phyloP scores from a whole-genome alignment of 2,113 vertebrate species.

The Psilopsiagon aymara region DNA sequence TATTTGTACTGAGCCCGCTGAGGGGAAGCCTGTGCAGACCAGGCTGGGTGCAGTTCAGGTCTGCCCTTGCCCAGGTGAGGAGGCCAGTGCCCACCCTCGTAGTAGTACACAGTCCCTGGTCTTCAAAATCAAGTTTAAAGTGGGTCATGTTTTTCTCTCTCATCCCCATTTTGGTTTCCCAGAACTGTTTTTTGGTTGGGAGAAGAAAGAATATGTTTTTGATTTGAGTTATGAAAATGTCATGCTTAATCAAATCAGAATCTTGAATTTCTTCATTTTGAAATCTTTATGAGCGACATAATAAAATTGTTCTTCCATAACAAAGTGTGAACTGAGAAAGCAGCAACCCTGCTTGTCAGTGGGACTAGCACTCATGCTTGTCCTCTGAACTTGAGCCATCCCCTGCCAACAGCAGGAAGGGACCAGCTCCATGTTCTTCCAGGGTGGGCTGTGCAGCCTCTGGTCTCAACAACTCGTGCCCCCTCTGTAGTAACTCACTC shows the following conservation, averaged over 20 bases:
- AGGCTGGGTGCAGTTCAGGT: not conserved
- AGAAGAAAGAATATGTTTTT: not conserved
- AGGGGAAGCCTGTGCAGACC: not conserved
- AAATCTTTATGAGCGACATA: not conserved
- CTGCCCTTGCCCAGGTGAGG: not conserved
- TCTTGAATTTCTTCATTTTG: not conserved
- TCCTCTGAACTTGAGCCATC: not conserved
- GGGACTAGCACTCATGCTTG: not conserved
- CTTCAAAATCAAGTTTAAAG: not conserved
- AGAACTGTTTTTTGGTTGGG: not conserved
- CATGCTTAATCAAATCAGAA: not conserved
- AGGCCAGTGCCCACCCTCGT: not conserved
- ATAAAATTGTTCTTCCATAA: not conserved
- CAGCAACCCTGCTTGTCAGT: fast-evolving
- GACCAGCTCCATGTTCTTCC: not conserved
- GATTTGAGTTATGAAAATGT: not conserved
- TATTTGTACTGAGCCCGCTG: not conserved
- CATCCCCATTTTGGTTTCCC: not conserved
- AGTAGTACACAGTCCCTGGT: fast-evolving
- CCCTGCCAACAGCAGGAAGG: not conserved
- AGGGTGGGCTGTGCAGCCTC: not conserved
- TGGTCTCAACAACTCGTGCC: not conserved
- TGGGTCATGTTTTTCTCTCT: not conserved
- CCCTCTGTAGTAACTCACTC: not conserved
- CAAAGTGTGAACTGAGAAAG: not conserved